These are phyloP conservation scores for Callinectes sapidus DNA, from an alignment of 2,888 invertebrate species.

Conservation along the genomic window DNA sequence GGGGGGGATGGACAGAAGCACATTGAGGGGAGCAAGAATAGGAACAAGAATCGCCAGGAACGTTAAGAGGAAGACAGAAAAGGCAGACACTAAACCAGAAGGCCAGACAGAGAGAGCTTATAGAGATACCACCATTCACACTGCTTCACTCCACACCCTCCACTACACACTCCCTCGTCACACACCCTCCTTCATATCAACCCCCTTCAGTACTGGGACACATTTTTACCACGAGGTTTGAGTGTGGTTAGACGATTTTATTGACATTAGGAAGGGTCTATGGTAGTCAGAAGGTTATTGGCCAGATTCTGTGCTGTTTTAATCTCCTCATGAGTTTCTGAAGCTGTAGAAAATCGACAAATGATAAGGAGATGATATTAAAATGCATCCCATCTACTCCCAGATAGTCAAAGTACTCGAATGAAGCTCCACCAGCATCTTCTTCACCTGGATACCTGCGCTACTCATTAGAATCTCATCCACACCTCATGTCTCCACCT, in stretches of 20 bases:
- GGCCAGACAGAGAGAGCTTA: background rate
- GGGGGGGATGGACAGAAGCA: background rate
- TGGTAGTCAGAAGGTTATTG: no score
- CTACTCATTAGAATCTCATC: background rate
- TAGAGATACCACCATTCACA: background rate
- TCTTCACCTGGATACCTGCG: background rate
- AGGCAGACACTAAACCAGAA: constrained; percentile 6
- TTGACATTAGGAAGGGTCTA: no score
- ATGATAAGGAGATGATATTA: no score
- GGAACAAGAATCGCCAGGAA: constrained; percentile 15
- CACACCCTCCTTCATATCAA: background rate
- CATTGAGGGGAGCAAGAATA: background rate
- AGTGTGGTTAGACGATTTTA: no score
- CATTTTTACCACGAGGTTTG: no score
- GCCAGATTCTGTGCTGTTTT: no score
- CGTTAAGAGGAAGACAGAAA: constrained; percentile 38
- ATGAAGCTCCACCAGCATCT: background rate
- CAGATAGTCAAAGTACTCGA: background rate
- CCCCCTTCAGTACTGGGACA: no score
- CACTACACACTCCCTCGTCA: background rate
- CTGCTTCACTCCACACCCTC: background rate
- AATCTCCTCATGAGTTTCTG: no score
- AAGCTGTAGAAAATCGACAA: no score
- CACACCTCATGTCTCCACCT: background rate
- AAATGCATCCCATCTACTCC: background rate